These are phyloP conservation scores for Corythornis cristatus DNA, from an alignment of 2,113 vertebrate genomes.

Conservation along the genomic window DNA sequence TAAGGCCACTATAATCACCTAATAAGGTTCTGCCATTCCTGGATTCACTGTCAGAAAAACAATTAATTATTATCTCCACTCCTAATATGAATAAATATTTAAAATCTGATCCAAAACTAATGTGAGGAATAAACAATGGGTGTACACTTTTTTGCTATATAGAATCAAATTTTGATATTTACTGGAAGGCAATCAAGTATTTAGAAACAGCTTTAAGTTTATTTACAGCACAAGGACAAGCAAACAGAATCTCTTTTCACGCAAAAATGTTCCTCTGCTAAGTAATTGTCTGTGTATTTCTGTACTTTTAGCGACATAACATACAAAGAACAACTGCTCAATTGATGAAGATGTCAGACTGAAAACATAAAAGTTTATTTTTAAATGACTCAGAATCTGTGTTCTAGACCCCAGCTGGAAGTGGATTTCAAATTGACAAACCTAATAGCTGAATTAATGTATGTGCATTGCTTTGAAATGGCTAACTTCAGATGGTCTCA, in stretches of 20 bases:
- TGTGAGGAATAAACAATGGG: not conserved
- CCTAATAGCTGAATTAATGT: not conserved
- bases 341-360: not conserved
- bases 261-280: not conserved
- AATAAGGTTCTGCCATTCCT: not conserved
- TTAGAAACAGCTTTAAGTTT: not conserved
- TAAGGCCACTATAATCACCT: not conserved
- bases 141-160: not conserved
- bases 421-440: conserved; percentile 36
- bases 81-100: not conserved
- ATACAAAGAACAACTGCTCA: not conserved
- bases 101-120: not conserved
- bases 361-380: conserved; percentile 49
- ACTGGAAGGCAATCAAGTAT: not conserved
- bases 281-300: conserved; percentile 20
- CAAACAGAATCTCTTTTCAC: not conserved
- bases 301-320: conserved; percentile 3
- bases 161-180: not conserved
- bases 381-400: conserved; percentile 17
- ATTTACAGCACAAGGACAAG: conserved; percentile 34
- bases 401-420: conserved; percentile 47
- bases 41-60: not conserved
- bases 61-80: not conserved
- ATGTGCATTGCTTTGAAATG: conserved; percentile 3
- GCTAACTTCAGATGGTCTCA: not conserved